phyloP scores from a whole-genome alignment of 2,113 vertebrate species.

The Rhagologus leucostigma region DNA sequence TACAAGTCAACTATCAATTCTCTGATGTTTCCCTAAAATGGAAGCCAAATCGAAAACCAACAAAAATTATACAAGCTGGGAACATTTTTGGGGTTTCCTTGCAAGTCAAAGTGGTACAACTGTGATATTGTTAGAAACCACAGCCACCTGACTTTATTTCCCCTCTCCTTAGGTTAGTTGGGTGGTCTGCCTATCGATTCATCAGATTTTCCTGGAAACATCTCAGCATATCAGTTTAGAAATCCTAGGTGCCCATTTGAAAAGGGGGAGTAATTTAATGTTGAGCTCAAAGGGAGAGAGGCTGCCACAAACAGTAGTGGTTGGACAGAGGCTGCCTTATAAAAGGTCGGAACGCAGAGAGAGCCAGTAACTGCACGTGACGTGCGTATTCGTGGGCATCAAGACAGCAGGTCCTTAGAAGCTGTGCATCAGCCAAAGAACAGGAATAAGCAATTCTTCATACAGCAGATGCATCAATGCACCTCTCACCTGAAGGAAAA shows the following conservation, averaged over 20 bases:
- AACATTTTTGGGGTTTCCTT: neutral
- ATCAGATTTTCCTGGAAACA: neutral
- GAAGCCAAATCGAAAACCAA: neutral
- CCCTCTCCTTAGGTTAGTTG: neutral
- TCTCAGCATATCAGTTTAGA: neutral
- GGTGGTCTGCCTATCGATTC: neutral
- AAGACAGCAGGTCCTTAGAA: neutral
- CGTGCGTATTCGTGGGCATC: fast-evolving
- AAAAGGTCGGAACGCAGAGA: neutral
- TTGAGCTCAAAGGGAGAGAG: neutral
- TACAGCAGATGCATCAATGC: neutral
- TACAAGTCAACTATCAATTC: neutral
- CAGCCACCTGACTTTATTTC: neutral
- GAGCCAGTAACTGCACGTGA: neutral
- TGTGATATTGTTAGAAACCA: neutral
- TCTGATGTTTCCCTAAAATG: neutral
- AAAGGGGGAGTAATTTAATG: neutral
- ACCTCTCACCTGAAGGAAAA: neutral
- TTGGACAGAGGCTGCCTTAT: neutral
- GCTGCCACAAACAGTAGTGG: neutral
- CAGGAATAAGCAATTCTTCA: neutral
- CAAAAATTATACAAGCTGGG: neutral
- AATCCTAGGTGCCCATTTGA: neutral
- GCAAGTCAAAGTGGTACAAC: neutral
- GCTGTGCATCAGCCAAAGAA: neutral